Conservation (phyloP, 2,113 vertebrate species). For the Sprattus sprattus region DNA sequence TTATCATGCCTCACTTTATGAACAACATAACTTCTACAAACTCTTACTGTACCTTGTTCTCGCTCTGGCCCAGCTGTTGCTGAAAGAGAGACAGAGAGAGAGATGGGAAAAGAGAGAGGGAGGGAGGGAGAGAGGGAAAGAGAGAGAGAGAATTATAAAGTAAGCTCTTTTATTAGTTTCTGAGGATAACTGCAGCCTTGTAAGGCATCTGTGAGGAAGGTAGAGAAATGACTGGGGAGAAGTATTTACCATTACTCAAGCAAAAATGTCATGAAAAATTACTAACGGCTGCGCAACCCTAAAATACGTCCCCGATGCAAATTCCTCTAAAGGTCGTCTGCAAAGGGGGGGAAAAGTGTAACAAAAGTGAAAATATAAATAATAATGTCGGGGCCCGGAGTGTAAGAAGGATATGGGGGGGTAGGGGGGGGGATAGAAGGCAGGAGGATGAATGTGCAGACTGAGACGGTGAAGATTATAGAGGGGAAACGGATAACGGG, state of each 20-base stretch:
- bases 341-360: slow-evolving; percentile 23
- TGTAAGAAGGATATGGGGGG: slow-evolving; percentile 46
- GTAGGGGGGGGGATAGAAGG: not conserved
- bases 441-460: not conserved
- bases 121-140: slow-evolving; percentile 4
- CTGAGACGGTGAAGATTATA: slow-evolving; percentile 63
- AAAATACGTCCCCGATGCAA: slow-evolving; percentile 75
- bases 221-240: slow-evolving; percentile 68
- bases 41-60: slow-evolving; percentile 59
- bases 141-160: slow-evolving; percentile 49
- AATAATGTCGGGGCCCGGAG: not conserved
- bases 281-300: slow-evolving; percentile 67
- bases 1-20: not conserved
- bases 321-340: slow-evolving; percentile 73
- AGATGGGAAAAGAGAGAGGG: slow-evolving; percentile 23
- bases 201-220: slow-evolving; percentile 53
- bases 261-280: slow-evolving; percentile 72
- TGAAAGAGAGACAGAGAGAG: slow-evolving; percentile 44
- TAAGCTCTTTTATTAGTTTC: slow-evolving; percentile 34
- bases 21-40: not conserved
- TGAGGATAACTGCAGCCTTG: slow-evolving; percentile 26
- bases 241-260: slow-evolving; percentile 74
- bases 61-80: slow-evolving; percentile 61
- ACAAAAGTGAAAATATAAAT: slow-evolving; percentile 34
- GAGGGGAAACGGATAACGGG: slow-evolving; percentile 54